These are phyloP conservation scores for Astyanax mexicanus DNA, from an alignment of 2,797 vertebrate species.

Conservation along the genomic window DNA sequence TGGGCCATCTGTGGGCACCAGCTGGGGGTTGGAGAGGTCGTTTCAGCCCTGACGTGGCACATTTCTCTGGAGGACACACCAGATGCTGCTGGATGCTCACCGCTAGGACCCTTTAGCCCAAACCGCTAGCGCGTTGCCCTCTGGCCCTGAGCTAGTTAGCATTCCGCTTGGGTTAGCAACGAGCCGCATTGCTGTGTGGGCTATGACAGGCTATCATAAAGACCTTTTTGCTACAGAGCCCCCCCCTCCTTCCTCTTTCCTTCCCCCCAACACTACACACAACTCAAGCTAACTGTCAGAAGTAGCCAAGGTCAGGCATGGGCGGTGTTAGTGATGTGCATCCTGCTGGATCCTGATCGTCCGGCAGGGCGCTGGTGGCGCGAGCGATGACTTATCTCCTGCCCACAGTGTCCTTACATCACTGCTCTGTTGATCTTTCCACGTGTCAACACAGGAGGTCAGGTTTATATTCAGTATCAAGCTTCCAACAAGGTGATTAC, in stretches of 20 bases:
- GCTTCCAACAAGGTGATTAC: background rate
- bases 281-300: slow-evolving; percentile 8
- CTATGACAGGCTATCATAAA: slow-evolving; percentile 21
- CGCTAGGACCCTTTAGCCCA: slow-evolving; percentile 22
- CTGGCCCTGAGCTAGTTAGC: slow-evolving; percentile 17
- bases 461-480: background rate
- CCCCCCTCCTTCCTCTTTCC: background rate
- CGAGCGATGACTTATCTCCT: slow-evolving; percentile 7
- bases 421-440: background rate
- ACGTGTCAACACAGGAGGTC: background rate
- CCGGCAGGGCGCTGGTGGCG: background rate
- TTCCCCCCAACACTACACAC: background rate
- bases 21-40: slow-evolving; percentile 37
- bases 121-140: background rate
- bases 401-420: background rate
- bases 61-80: slow-evolving; percentile 13
- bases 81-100: slow-evolving; percentile 25
- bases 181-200: background rate
- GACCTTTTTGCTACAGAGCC: background rate
- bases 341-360: background rate
- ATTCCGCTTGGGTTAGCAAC: slow-evolving; percentile 14
- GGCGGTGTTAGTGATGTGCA: background rate
- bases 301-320: slow-evolving; percentile 12
- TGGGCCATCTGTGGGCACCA: slow-evolving; percentile 38
- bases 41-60: slow-evolving; percentile 16